These are phyloP conservation scores for Harpagoxenus sublaevis DNA, from an alignment of 2,888 invertebrate genomes.

Conservation along the genomic window DNA sequence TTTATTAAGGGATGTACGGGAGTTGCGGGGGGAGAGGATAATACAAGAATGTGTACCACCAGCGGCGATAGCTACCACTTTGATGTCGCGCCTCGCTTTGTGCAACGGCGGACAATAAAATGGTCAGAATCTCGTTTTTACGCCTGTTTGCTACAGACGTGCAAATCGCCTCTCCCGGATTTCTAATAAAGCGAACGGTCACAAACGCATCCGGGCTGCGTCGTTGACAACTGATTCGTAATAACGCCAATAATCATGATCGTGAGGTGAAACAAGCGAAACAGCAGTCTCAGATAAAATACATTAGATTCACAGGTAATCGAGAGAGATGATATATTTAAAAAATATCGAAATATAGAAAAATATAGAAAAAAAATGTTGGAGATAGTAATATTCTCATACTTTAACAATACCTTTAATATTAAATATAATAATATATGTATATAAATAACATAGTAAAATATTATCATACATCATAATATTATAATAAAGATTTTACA, in stretches of 20 bases:
- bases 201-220: slow-evolving; percentile 40
- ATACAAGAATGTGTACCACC: slow-evolving; percentile 76
- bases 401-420: background rate
- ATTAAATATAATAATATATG: background rate
- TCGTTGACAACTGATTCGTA: slow-evolving; percentile 33
- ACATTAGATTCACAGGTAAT: background rate
- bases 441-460: background rate
- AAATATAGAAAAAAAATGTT: background rate
- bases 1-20: slow-evolving; percentile 61
- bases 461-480: too few relatives aligned
- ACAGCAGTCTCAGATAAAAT: background rate
- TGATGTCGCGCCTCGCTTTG: slow-evolving; percentile 77
- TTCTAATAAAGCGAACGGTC: slow-evolving; percentile 18
- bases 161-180: slow-evolving; percentile 47
- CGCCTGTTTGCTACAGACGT: slow-evolving; percentile 64
- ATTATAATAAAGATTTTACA: too few relatives aligned
- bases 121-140: slow-evolving; percentile 77
- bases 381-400: background rate
- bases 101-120: slow-evolving; percentile 77
- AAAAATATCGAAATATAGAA: too few relatives aligned
- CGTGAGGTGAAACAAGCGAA: slow-evolving; percentile 21
- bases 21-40: slow-evolving; percentile 60
- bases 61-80: slow-evolving; percentile 77
- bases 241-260: background rate
- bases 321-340: background rate